A percentile compares a stretch with the other conserved stretches of the same genome.
phyloP scores from a whole-genome alignment of 1,140 invertebrate species.

The Cherax destructor region DNA sequence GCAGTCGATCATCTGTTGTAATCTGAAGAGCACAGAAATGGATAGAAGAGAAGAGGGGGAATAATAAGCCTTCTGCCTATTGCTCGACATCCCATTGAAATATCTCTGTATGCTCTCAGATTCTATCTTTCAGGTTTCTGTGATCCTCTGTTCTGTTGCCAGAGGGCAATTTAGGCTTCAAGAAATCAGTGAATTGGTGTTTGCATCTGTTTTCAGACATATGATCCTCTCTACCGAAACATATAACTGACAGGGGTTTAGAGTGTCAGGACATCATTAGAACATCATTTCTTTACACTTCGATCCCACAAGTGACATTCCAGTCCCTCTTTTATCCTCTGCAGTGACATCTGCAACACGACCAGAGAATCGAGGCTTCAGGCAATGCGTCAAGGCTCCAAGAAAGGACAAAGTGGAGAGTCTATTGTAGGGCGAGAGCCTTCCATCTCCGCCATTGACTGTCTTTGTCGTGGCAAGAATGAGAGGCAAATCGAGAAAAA shows the following conservation, averaged over 20 bases:
- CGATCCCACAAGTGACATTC: background rate
- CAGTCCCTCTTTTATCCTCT: background rate
- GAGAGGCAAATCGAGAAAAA: conserved; percentile 13
- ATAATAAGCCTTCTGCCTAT: background rate
- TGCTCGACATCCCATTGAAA: background rate
- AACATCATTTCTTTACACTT: background rate
- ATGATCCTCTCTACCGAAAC: too few relatives aligned
- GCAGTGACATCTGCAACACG: background rate
- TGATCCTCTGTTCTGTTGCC: background rate
- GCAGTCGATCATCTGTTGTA: background rate
- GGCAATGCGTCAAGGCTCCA: background rate
- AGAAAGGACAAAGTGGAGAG: background rate
- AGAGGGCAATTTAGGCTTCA: background rate
- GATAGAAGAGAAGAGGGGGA: background rate
- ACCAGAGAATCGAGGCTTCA: background rate
- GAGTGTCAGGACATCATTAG: background rate
- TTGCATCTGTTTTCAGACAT: too few relatives aligned
- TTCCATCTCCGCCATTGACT: conserved; percentile 7
- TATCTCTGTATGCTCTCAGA: background rate
- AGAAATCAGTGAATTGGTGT: background rate
- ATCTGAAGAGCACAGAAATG: background rate
- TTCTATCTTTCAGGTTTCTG: too few relatives aligned
- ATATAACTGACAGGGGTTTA: background rate
- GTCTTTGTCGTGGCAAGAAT: conserved; percentile 10
- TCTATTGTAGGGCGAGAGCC: background rate